Conservation (phyloP, 2,113 vertebrate species). For the Struthio camelus region DNA sequence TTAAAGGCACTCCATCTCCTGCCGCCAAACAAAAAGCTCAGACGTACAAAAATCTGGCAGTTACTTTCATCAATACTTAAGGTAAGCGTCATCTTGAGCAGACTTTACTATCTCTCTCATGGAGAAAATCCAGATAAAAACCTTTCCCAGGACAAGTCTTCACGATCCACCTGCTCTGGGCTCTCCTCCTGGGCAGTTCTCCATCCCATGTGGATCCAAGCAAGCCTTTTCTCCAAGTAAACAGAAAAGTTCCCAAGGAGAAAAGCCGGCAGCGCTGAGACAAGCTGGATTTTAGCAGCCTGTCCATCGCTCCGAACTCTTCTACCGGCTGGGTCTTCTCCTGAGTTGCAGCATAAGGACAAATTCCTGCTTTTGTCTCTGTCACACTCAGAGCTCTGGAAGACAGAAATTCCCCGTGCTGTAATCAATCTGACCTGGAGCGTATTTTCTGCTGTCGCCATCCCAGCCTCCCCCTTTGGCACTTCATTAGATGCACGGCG, state of each 20-base stretch:
- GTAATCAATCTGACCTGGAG: neutral
- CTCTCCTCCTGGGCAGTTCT: neutral
- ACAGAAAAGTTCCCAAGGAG: neutral
- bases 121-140: neutral
- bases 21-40: neutral
- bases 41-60: neutral
- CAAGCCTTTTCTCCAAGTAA: neutral
- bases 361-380: neutral
- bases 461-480: neutral
- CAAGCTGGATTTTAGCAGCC: neutral
- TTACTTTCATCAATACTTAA: neutral
- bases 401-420: rapidly evolving
- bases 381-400: rapidly evolving
- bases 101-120: neutral
- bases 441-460: neutral
- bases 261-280: neutral
- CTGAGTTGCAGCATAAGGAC: rapidly evolving
- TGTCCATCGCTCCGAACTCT: neutral
- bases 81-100: neutral
- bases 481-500: neutral
- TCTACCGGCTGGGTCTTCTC: neutral
- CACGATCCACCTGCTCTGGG: neutral
- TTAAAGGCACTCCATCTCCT: conserved; percentile 11
- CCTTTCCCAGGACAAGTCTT: neutral
- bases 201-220: neutral